Evolutionary conservation across 2,888 invertebrate species (phyloP).

Genomic region (Omphaloscelis lunosa): DNA sequence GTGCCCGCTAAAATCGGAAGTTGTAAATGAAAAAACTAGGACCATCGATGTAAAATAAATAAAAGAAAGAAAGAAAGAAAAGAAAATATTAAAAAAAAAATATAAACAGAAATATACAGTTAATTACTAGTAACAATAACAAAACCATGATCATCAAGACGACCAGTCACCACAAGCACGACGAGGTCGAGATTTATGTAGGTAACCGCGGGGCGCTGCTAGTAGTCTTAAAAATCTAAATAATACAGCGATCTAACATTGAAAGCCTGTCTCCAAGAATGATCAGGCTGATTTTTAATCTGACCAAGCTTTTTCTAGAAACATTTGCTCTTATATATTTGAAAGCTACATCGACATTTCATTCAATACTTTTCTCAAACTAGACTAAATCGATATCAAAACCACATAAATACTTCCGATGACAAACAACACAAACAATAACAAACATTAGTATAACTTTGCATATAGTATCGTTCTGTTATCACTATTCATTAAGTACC

Average conservation of each 20-base stretch:
- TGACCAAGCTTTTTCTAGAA: background rate
- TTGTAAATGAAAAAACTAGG: too few species aligned
- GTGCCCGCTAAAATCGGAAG: too few species aligned
- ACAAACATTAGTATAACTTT: constrained; percentile 48
- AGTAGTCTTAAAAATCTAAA: too few species aligned
- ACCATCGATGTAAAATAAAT: too few species aligned
- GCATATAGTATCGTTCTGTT: constrained; percentile 52
- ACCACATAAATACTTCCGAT: constrained; percentile 6
- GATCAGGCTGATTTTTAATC: background rate
- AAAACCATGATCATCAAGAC: too few species aligned
- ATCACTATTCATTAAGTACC: constrained; percentile 69
- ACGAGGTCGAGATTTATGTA: too few species aligned
- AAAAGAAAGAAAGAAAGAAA: too few species aligned
- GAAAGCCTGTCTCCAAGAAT: background rate
- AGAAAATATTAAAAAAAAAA: too few species aligned
- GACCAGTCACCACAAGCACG: too few species aligned
- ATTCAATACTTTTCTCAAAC: background rate
- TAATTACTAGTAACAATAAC: too few species aligned
- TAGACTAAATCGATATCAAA: background rate
- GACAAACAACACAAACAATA: constrained; percentile 34
- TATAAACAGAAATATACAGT: too few species aligned
- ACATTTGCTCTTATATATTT: background rate
- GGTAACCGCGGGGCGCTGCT: too few species aligned
- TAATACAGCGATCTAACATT: background rate
- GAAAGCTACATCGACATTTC: background rate